Evolutionary conservation across 2,113 vertebrate genomes (phyloP).

Genomic region (Cyprinus carpio): DNA sequence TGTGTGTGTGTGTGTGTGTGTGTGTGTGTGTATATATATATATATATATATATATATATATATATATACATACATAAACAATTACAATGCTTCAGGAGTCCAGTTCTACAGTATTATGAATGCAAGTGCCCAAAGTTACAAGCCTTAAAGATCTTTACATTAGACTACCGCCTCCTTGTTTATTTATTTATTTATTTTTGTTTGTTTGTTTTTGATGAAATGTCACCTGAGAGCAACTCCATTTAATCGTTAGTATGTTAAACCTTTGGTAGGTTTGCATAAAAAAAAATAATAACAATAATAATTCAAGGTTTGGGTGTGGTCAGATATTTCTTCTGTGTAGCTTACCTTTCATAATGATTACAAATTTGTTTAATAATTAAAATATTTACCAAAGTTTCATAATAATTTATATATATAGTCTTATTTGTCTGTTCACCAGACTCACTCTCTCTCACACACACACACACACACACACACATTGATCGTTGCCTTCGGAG

Average conservation of each 20-base stretch:
- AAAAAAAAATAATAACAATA: too few species aligned
- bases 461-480: not conserved
- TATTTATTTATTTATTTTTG: too few species aligned
- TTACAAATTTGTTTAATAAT: not conserved
- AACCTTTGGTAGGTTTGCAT: too few species aligned
- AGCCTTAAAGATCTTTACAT: not conserved
- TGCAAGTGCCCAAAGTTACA: too few species aligned
- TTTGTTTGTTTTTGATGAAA: not conserved
- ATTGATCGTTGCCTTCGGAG: not conserved
- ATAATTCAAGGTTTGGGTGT: not conserved
- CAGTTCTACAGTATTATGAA: too few species aligned
- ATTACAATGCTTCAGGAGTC: too few species aligned
- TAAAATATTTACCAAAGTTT: not conserved
- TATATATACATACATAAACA: too few species aligned
- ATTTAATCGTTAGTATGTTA: too few species aligned
- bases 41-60: too few species aligned
- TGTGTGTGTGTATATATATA: too few species aligned
- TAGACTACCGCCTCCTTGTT: not conserved
- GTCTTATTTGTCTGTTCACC: not conserved
- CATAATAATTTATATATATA: not conserved
- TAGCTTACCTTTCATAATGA: not conserved
- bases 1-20: too few species aligned
- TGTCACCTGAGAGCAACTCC: not conserved
- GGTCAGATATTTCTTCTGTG: not conserved
- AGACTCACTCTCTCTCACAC: not conserved